Base-by-base conservation (phyloP, 2,113 vertebrate species). In the Peromyscus polionotus region DNA sequence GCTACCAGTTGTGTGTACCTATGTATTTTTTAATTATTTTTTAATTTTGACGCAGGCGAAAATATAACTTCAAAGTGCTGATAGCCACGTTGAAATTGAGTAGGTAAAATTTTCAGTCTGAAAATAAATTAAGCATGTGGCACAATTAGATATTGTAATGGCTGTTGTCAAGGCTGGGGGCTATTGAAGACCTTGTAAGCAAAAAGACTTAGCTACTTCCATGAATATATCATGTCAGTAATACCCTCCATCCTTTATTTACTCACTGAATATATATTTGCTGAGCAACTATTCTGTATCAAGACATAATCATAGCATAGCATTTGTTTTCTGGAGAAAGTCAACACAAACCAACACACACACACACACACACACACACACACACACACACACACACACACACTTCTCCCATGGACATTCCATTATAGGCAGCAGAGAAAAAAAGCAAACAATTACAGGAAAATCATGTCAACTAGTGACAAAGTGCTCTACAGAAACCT, bases 21-120 rank as follows among this genome's bases (percentile, higher is more conserved):
- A 86, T 51, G 45, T 89, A 93, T 84, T 90, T 97, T 97, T 93
- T 91, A 95, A 97, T 94, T 87, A 95, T 90, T 68, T 81, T 67
- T 16, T 57, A 83, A 73, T 33, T 59, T 87, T 75, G 73, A 84
- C 42, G 63, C 57, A 75, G 75, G 39, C 16, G 79, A 92, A 79
- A 77, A 84, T 81, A 11, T 59, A 94, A 88, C 70, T 91, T 93
- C 85, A 86, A 63, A 36, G 1, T 48, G 19, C 42, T 80, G 70
- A 31, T 89, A 95, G 63, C 73, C 39, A 57, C 39, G n/a, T 91
- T 75, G 75, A 28, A 12, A 59, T 42, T 57, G 16, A 91, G 19
- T 76, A 76, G n/a, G 33, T 91, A 22, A 92, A 86, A 67, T 1
- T 39, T 75, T 95, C n/a, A 77, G 4, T 5, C 1, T 91, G 51